Conservation (phyloP, 1,140 invertebrate genomes). For the Trinorchestia longiramus region DNA sequence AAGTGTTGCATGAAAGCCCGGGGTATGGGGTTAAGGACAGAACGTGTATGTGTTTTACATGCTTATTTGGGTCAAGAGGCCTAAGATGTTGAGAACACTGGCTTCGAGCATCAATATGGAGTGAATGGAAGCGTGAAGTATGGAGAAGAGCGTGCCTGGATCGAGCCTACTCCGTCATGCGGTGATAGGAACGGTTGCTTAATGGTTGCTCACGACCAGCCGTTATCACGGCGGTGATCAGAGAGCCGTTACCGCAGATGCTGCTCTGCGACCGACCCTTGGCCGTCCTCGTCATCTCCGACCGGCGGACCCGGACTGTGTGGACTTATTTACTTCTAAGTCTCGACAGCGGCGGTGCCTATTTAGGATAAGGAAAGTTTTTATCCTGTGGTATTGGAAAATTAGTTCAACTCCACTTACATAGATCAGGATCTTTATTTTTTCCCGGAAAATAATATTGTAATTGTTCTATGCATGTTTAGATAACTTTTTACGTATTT, state of each 20-base stretch:
- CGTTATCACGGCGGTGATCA: constrained; percentile 27
- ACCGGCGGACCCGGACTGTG: background rate
- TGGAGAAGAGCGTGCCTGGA: background rate
- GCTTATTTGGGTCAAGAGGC: background rate
- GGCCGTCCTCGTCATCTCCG: background rate
- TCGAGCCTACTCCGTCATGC: constrained; percentile 27
- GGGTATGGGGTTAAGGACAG: background rate
- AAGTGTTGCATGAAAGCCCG: background rate
- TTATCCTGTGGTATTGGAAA: no score
- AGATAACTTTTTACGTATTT: no score
- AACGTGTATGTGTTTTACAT: background rate
- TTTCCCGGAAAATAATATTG: no score
- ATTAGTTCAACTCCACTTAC: no score
- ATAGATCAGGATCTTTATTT: no score
- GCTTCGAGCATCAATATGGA: background rate
- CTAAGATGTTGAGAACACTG: background rate
- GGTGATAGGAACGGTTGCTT: constrained; percentile 23
- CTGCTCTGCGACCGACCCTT: constrained; percentile 17
- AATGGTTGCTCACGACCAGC: constrained; percentile 40
- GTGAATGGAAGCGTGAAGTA: constrained; percentile 5
- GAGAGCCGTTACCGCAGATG: constrained; percentile 48
- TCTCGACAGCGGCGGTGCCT: no score
- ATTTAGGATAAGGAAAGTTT: no score
- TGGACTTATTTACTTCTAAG: no score
- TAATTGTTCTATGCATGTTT: no score